These are phyloP conservation scores for Apamea monoglypha DNA, from an alignment of 2,888 invertebrate species.

Conservation along the genomic window DNA sequence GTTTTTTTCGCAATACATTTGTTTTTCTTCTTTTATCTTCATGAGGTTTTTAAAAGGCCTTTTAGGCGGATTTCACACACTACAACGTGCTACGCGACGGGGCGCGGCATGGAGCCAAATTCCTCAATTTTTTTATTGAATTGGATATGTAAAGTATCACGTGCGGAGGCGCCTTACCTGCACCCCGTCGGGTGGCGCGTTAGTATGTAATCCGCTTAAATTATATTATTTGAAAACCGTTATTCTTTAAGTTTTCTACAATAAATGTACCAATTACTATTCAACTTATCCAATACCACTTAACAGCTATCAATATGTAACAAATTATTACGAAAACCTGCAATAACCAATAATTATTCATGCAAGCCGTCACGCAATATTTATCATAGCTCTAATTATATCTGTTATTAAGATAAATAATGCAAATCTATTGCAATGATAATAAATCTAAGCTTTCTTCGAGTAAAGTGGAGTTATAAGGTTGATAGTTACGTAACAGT, in stretches of 20 bases:
- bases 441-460: constrained; percentile 71
- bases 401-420: constrained; percentile 60
- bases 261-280: constrained; percentile 9
- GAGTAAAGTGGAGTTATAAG: constrained; percentile 60
- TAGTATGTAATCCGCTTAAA: neutral
- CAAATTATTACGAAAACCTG: constrained; percentile 49
- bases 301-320: constrained; percentile 38
- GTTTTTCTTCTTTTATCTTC: neutral
- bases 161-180: neutral
- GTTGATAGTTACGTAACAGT: constrained; percentile 53
- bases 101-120: neutral
- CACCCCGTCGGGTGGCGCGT: neutral
- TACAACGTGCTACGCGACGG: neutral
- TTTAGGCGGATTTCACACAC: neutral
- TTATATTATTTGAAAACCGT: neutral
- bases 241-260: neutral
- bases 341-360: constrained; percentile 36
- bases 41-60: too few relatives aligned
- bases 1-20: neutral
- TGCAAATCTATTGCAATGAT: constrained; percentile 63
- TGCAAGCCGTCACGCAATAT: constrained; percentile 42
- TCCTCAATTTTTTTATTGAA: neutral
- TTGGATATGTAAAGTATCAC: neutral
- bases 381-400: constrained; percentile 55
- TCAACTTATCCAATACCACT: constrained; percentile 28